Percentiles rank a stretch among this genome's conserved stretches.
Evolutionary conservation across 2,113 vertebrate genomes (phyloP).

Genomic region (Thalassoma bifasciatum): DNA sequence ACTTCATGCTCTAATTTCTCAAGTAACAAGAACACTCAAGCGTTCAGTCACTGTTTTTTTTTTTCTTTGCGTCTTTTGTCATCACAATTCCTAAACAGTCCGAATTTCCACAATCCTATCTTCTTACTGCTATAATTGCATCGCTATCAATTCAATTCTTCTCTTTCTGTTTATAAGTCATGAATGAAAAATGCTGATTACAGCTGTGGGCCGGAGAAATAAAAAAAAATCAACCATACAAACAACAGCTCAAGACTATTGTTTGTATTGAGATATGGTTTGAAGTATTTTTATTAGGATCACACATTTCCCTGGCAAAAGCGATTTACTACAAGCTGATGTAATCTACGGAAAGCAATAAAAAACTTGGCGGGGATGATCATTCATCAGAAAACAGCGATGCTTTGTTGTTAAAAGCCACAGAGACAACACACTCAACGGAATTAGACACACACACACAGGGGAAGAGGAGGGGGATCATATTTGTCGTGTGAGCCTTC

Average conservation of each 20-base stretch:
- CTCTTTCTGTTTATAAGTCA: slow-evolving; percentile 7
- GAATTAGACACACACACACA: slow-evolving; percentile 24
- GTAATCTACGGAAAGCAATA: slow-evolving; percentile 77
- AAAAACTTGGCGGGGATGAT: slow-evolving; percentile 61
- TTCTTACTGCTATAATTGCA: slow-evolving; percentile 15
- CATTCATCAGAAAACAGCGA: slow-evolving; percentile 67
- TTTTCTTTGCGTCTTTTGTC: too few species aligned
- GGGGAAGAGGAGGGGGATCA: not conserved
- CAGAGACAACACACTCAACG: slow-evolving; percentile 44
- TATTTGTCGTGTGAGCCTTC: slow-evolving; percentile 14
- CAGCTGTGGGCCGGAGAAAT: not conserved
- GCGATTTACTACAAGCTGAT: slow-evolving; percentile 61
- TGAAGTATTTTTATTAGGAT: slow-evolving; percentile 67
- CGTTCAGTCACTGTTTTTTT: not conserved
- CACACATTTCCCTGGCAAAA: slow-evolving; percentile 50
- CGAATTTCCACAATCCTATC: not conserved
- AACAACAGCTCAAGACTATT: slow-evolving; percentile 37
- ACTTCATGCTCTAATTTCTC: not conserved
- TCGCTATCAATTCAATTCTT: slow-evolving; percentile 16
- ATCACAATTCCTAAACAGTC: not conserved
- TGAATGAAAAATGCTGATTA: slow-evolving; percentile 38
- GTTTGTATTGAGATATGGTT: slow-evolving; percentile 56
- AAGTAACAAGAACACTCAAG: not conserved
- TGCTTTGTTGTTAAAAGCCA: slow-evolving; percentile 54
- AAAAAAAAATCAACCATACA: slow-evolving; percentile 25